These are phyloP conservation scores for Sprattus sprattus DNA, from an alignment of 2,113 vertebrate species.

Conservation along the genomic window DNA sequence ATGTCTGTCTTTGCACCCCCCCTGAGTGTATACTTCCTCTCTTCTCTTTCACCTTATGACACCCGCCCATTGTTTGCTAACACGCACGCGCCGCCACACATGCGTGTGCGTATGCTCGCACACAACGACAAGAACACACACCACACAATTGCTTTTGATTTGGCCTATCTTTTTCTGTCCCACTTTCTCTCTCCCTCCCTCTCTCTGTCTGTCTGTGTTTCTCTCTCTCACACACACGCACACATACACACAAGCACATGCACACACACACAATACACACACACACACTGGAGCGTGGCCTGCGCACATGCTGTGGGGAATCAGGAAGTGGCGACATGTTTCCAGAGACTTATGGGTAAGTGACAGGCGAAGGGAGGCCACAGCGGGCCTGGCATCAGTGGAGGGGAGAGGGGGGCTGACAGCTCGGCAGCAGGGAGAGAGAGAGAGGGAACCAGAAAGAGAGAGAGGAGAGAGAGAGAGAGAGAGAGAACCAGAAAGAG, in stretches of 20 bases:
- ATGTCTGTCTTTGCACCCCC: background rate
- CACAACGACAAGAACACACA: background rate
- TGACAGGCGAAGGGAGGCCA: slow-evolving; percentile 66
- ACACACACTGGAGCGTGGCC: slow-evolving; percentile 20
- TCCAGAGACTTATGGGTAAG: slow-evolving; percentile 57
- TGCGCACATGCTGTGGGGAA: slow-evolving; percentile 26
- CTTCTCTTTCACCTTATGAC: background rate
- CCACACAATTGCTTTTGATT: background rate
- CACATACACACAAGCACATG: background rate
- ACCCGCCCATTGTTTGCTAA: background rate
- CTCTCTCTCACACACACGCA: background rate
- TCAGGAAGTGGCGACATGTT: slow-evolving; percentile 52
- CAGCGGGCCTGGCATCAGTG: slow-evolving; percentile 41
- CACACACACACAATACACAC: slow-evolving; percentile 11
- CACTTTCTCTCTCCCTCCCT: slow-evolving; percentile 5
- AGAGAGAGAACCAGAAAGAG: no score
- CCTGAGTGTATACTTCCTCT: background rate
- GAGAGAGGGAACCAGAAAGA: slow-evolving; percentile 12
- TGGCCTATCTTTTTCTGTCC: background rate
- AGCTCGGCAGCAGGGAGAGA: slow-evolving; percentile 51
- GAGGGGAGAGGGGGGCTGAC: slow-evolving; percentile 54
- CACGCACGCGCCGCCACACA: background rate
- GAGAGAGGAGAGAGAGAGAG: background rate
- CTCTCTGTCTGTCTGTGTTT: slow-evolving; percentile 10
- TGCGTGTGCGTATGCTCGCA: background rate